Conservation (phyloP, 2,113 vertebrate genomes). For the Podarcis cretensis region DNA sequence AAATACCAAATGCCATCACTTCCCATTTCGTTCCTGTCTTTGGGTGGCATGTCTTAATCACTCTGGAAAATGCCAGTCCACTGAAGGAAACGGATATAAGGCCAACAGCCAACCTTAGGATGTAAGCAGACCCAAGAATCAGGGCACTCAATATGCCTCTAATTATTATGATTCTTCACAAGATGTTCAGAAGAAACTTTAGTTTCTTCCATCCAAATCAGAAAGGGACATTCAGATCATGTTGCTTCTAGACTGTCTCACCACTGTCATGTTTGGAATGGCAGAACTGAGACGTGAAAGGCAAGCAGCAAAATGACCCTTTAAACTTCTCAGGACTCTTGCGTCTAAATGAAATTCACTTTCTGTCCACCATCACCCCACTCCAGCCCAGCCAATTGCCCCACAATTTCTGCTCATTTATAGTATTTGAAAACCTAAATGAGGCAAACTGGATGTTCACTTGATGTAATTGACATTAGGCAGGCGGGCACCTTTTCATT, state of each 20-base stretch:
- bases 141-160: constrained; percentile 71
- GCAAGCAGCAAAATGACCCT: constrained; percentile 60
- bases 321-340: constrained; percentile 56
- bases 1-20: constrained; percentile 29
- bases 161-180: constrained; percentile 75
- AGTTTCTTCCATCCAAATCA: constrained; percentile 45
- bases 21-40: constrained; percentile 48
- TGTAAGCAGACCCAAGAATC: constrained; percentile 61
- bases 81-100: constrained; percentile 54
- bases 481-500: too few species aligned
- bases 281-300: constrained; percentile 57
- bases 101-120: constrained; percentile 63
- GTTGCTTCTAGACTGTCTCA: constrained; percentile 55
- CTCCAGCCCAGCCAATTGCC: background rate
- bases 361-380: background rate
- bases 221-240: constrained; percentile 68
- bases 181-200: constrained; percentile 70
- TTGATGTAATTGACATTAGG: too few species aligned
- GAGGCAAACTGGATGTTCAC: too few species aligned
- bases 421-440: background rate
- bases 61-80: constrained; percentile 52
- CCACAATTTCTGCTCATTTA: constrained; percentile 22
- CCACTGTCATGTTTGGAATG: constrained; percentile 33
- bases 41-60: constrained; percentile 63
- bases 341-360: constrained; percentile 43